Evolutionary conservation across 1,140 invertebrate species (phyloP), one percentile per base, ranked within the genome.

Genomic region (Onthophagus taurus): DNA sequence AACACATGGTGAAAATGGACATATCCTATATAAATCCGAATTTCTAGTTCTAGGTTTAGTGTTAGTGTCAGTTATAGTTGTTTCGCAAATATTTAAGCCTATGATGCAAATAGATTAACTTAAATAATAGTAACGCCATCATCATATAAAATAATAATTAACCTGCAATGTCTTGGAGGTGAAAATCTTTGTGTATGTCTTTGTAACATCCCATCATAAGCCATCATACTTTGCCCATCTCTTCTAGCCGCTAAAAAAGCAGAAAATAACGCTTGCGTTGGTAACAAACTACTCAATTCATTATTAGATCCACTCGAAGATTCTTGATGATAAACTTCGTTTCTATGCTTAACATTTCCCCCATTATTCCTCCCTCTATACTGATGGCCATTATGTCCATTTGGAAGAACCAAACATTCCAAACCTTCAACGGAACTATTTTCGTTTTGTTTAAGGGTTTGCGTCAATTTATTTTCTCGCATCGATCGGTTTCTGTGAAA

Each of bases 241-340:
- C 69, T 64, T 33, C 72, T 68, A 7, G 74, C 70, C 44, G 76
- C 76, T 2, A 81, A 60, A 53, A 80, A 74, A 2, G 77, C 74
- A 5, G 77, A 77, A 33, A 81, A 55, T 13, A 80, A 61, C 2
- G 76, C 74, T 54, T 77, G 70, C 21, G 69, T 72, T 2, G 77
- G 76, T 13, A 80, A 61, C 23, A 83, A 59, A 2, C 75, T 77
- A 51, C 72, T 75, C 19, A 76, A 46, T 69, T 82, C 65, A 64
- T 77, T 65, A 63, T 80, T 76, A 50, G 78, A 71, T 61, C 76
- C 61, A 65, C 72, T 72, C 57, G 76, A 68, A 60, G 67, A 68
- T 13, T 59, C 63, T 33, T 63, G 61, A 41, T 55, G 43, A 23
- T 52, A 52, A 16, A 29, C 23, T 4, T 61, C 51, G n/a, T 29